Evolutionary conservation across 2,888 invertebrate genomes (phyloP).

Genomic region (Drosophila neutralis): DNA sequence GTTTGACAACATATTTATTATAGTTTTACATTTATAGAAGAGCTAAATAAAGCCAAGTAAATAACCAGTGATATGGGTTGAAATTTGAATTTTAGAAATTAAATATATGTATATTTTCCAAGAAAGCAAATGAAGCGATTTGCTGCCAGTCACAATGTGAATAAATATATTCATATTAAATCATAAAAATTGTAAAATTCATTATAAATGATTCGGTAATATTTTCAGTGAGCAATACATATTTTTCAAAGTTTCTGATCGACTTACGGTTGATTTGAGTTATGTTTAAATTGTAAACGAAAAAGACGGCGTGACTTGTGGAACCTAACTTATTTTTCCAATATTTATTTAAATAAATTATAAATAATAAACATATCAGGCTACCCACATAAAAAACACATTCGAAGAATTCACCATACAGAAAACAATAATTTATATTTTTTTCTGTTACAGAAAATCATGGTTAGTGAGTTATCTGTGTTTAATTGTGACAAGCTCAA

Average conservation of each 20-base stretch:
- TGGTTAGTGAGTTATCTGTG: not conserved
- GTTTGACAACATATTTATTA: not conserved
- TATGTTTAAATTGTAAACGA: not conserved
- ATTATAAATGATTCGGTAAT: not conserved
- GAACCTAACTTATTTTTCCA: not conserved
- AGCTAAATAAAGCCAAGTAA: not conserved
- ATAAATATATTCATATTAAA: not conserved
- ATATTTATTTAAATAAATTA: not conserved
- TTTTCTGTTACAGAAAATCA: not conserved
- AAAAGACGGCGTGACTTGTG: not conserved
- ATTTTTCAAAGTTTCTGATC: not conserved
- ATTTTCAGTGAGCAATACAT: not conserved
- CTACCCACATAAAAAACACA: not conserved
- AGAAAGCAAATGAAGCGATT: not conserved
- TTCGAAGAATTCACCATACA: not conserved
- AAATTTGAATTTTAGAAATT: not conserved
- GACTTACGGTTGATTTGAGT: too few species aligned
- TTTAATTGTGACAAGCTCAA: not conserved
- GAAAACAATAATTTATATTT: not conserved
- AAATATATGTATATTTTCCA: not conserved
- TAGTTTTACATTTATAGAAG: not conserved
- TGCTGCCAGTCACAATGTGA: not conserved
- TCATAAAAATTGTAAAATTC: not conserved
- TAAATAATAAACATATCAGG: not conserved
- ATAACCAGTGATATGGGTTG: not conserved